Conservation (phyloP, 1,140 invertebrate genomes). For the Akabosia matsudoensis region DNA sequence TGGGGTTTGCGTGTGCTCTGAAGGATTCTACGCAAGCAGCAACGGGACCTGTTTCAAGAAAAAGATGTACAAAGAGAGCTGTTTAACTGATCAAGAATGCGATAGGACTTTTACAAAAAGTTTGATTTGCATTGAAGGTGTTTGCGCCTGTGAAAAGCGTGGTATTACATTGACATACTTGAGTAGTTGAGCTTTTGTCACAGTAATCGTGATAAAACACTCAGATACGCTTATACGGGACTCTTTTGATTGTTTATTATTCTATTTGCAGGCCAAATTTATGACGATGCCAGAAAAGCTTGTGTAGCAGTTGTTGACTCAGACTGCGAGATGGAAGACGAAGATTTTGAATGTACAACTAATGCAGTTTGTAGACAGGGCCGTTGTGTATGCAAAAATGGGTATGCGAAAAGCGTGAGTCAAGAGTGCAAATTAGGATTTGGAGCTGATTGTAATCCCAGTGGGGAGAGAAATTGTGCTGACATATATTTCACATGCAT, state of each 20-base stretch:
- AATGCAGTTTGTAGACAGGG: slow-evolving; percentile 4
- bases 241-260: background rate
- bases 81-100: slow-evolving; percentile 11
- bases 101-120: background rate
- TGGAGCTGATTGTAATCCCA: background rate
- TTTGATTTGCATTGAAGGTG: background rate
- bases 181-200: background rate
- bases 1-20: slow-evolving; percentile 24
- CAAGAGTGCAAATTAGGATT: background rate
- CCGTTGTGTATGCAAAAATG: background rate
- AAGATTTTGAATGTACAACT: background rate
- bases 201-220: background rate
- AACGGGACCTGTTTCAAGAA: slow-evolving; percentile 22
- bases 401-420: background rate
- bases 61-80: slow-evolving; percentile 21
- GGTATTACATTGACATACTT: background rate
- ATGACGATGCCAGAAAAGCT: background rate
- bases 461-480: background rate
- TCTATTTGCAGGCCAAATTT: background rate
- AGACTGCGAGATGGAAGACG: background rate
- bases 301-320: background rate
- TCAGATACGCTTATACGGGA: too few species aligned
- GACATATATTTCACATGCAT: slow-evolving; percentile 17
- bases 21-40: slow-evolving; percentile 23
- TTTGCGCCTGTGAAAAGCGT: background rate